Conservation (phyloP, 1,140 invertebrate species). For the Eurosta solidaginis region DNA sequence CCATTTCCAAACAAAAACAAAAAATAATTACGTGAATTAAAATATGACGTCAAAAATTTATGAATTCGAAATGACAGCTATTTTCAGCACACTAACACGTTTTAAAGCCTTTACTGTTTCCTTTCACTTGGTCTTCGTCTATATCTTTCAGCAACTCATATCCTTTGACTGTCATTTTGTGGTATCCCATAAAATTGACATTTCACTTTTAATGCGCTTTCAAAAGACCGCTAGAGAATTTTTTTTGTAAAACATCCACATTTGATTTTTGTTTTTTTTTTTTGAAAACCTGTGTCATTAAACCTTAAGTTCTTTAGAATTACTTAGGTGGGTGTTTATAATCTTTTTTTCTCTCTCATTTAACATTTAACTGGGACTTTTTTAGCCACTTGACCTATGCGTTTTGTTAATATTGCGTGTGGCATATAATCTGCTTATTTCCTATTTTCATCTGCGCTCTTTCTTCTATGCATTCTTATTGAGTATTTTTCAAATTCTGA, state of each 20-base stretch:
- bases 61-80: background rate
- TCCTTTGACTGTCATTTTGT: background rate
- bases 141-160: background rate
- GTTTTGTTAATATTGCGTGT: background rate
- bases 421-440: background rate
- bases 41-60: background rate
- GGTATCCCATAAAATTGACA: slow-evolving; percentile 16
- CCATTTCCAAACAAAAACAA: no score
- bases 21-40: no score
- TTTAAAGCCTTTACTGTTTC: background rate
- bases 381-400: background rate
- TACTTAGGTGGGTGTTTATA: background rate
- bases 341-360: background rate
- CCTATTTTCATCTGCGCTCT: background rate
- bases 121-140: background rate
- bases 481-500: background rate
- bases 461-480: background rate
- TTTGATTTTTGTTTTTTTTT: background rate
- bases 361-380: background rate
- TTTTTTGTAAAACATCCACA: background rate
- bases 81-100: background rate
- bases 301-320: background rate
- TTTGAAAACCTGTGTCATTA: background rate
- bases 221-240: background rate
- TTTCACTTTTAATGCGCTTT: slow-evolving; percentile 9